A percentile compares a stretch with the other conserved stretches of the same genome.
Conservation (phyloP, 1,140 invertebrate species). For the Drosophila burlai region DNA sequence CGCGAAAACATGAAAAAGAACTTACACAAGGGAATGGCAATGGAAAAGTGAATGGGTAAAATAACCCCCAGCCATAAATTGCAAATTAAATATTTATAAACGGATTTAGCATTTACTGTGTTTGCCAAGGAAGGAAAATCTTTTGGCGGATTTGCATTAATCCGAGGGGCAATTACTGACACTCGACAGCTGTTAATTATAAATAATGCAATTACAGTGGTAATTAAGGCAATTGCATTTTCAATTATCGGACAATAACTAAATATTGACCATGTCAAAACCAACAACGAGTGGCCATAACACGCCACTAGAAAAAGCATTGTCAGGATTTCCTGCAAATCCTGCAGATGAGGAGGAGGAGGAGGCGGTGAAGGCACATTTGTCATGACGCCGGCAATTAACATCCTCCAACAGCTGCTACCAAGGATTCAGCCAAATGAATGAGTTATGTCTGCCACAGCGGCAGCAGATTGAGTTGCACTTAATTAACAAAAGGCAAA, state of each 20-base stretch:
- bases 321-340: not conserved
- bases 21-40: slow-evolving; percentile 31
- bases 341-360: not conserved
- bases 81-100: slow-evolving; percentile 42
- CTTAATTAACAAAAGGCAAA: slow-evolving; percentile 67
- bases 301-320: not conserved
- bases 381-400: slow-evolving; percentile 43
- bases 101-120: slow-evolving; percentile 21
- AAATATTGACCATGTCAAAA: slow-evolving; percentile 27
- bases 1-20: slow-evolving; percentile 67
- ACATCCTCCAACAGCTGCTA: slow-evolving; percentile 34
- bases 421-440: slow-evolving; percentile 33
- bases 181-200: slow-evolving; percentile 48
- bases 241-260: slow-evolving; percentile 30
- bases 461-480: slow-evolving; percentile 53
- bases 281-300: slow-evolving; percentile 13
- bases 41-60: slow-evolving; percentile 1
- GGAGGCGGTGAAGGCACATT: slow-evolving; percentile 8
- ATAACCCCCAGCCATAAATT: slow-evolving; percentile 28
- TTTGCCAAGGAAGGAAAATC: slow-evolving; percentile 11
- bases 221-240: slow-evolving; percentile 48
- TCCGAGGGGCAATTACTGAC: slow-evolving; percentile 34
- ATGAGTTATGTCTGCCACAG: slow-evolving; percentile 54
- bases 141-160: slow-evolving; percentile 30
- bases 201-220: slow-evolving; percentile 45